phyloP scores from a whole-genome alignment of 2,113 vertebrate genomes.

The Collichthys lucidus region DNA sequence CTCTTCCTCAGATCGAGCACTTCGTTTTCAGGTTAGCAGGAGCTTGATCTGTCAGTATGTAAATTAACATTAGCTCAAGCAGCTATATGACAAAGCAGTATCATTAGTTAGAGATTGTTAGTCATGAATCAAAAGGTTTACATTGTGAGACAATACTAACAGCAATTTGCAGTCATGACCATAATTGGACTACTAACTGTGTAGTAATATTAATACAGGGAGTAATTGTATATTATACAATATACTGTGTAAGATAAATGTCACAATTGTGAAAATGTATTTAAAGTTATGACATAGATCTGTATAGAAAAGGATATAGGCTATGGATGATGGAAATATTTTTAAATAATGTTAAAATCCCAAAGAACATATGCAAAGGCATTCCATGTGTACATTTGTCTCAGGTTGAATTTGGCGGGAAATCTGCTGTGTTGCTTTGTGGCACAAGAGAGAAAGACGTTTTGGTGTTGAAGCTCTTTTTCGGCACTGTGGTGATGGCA shows the following conservation, averaged over 20 bases:
- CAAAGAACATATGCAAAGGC: not conserved
- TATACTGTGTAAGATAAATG: no score
- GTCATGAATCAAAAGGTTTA: no score
- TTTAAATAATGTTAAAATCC: not conserved
- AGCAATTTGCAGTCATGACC: no score
- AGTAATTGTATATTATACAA: no score
- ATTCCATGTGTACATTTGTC: not conserved
- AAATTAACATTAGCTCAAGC: not conserved
- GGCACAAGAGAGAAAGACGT: constrained; percentile 3
- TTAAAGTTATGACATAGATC: not conserved
- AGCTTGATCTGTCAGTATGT: not conserved
- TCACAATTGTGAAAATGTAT: not conserved
- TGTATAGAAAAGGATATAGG: not conserved
- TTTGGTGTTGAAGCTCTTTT: constrained; percentile 3
- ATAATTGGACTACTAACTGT: no score
- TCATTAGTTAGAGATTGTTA: no score
- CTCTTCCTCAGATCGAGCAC: no score
- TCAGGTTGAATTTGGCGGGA: constrained; percentile 3
- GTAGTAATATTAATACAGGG: no score
- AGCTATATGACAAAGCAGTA: no score
- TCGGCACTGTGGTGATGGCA: constrained; percentile 16
- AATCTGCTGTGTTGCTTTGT: not conserved
- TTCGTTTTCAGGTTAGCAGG: not conserved
- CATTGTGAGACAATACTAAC: no score
- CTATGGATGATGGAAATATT: not conserved